These are phyloP conservation scores for Phyllostomus discolor DNA, from an alignment of 2,113 vertebrate species.

Conservation along the genomic window DNA sequence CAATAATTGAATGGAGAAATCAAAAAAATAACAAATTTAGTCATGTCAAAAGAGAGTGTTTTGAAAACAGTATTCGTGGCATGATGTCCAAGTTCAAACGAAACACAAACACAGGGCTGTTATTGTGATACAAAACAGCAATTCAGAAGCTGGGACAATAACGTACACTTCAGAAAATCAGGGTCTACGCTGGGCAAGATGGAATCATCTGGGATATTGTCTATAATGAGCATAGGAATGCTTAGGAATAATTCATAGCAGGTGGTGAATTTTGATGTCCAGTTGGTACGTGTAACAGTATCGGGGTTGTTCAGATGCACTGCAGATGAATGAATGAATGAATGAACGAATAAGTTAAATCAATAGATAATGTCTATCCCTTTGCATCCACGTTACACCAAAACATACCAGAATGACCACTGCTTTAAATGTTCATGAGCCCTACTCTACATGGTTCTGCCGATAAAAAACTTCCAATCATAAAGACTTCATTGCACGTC, in stretches of 20 bases:
- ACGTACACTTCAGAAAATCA: neutral
- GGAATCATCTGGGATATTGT: neutral
- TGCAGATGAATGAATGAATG: neutral
- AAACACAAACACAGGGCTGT: neutral
- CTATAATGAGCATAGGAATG: neutral
- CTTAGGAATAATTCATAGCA: neutral
- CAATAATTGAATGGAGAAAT: neutral
- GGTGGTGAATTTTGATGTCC: neutral
- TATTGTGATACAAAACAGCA: neutral
- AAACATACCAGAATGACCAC: neutral
- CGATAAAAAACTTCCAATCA: neutral
- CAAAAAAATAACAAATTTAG: neutral
- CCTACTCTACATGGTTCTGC: neutral
- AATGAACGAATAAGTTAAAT: too few species aligned
- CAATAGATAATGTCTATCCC: neutral
- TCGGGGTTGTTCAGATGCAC: neutral
- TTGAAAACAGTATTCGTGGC: neutral
- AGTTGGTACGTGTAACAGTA: neutral
- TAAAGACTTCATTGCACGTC: neutral
- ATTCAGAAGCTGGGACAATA: neutral
- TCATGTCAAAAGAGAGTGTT: neutral
- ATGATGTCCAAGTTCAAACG: neutral
- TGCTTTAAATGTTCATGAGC: neutral
- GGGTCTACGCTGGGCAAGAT: neutral
- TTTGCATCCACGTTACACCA: neutral